Conservation (phyloP, 1,140 invertebrate genomes). For the Drosophila pseudoobscura region DNA sequence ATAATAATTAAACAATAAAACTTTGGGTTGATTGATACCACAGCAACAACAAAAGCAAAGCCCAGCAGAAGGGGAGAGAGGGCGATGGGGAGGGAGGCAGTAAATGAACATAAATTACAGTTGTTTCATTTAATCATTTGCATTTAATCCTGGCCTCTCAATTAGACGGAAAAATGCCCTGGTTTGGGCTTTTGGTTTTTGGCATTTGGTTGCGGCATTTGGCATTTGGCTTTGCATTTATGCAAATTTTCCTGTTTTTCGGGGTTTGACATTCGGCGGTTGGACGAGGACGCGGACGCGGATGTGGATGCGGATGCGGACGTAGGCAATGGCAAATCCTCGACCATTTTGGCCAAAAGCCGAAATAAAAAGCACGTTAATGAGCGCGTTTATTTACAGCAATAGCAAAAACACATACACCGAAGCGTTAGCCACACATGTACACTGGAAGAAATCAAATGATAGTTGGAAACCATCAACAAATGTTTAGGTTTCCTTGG, state of each 20-base stretch:
- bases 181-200: slow-evolving; percentile 27
- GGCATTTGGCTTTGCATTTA: slow-evolving; percentile 56
- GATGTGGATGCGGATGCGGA: no score
- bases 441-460: slow-evolving; percentile 3
- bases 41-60: slow-evolving; percentile 42
- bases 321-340: slow-evolving; percentile 10
- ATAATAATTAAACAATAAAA: slow-evolving; percentile 77
- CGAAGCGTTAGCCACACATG: background rate
- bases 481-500: no score
- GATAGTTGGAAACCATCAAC: no score
- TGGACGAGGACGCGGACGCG: slow-evolving; percentile 3
- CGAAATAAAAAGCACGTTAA: slow-evolving; percentile 53
- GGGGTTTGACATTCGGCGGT: slow-evolving; percentile 67
- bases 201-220: slow-evolving; percentile 44
- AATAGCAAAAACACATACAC: slow-evolving; percentile 18
- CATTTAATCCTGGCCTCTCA: slow-evolving; percentile 74
- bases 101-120: slow-evolving; percentile 78
- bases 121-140: slow-evolving; percentile 78
- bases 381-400: slow-evolving; percentile 65
- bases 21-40: slow-evolving; percentile 69
- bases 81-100: background rate
- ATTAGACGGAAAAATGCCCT: slow-evolving; percentile 57
- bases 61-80: slow-evolving; percentile 51
- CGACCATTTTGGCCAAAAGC: slow-evolving; percentile 1
- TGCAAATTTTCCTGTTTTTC: slow-evolving; percentile 43